Base-by-base conservation (phyloP, 1,140 invertebrate genomes). In the Potamilus streckersoni region DNA sequence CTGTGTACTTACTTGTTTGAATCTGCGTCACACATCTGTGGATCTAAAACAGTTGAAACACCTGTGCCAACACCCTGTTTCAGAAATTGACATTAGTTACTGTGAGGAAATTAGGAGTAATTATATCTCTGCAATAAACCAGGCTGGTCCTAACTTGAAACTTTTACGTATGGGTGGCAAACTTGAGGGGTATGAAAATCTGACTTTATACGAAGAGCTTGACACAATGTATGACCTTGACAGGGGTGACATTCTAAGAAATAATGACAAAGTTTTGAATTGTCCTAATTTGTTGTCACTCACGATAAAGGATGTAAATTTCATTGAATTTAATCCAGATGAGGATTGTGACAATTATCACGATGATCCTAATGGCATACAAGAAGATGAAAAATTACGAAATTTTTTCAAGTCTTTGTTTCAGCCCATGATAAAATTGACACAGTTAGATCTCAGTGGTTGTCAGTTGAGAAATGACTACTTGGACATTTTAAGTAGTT, bases 401-500 rank as follows among this genome's bases (percentile, higher is more conserved):
- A 49, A 49, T 49, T 49, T 49, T 49, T 49, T 49, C 38, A 49
- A 49, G 38, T 4, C 38, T 8, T 49, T 77, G 49, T 72, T 77
- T 59, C 75, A 63, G 60, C 75, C 75, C 11, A 61, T 77, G 49
- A 72, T 57, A 61, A 71, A 71, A 61, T 66, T 77, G n/a, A 77
- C 70, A 31, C 75, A 77, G 57, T 73, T 77, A 69, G 75, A 77
- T 23, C 55, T 77, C 8, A 68, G 75, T 69, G 75, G 67, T 17
- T 77, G 70, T 66, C 62, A 67, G 20, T 23, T 77, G 13, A 65
- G 67, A 55, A 71, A 49, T 49, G 38, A 49, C 38, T 49, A 49
- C 38, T 49, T 49, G 11, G 38, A 49, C 38, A 49, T 49, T 49
- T 49, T 49, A 11, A 49, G 38, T 49, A 49, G 38, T 11, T 49